Conservation (phyloP, 2,888 invertebrate genomes). For the Polydrusus pterygomalis region DNA sequence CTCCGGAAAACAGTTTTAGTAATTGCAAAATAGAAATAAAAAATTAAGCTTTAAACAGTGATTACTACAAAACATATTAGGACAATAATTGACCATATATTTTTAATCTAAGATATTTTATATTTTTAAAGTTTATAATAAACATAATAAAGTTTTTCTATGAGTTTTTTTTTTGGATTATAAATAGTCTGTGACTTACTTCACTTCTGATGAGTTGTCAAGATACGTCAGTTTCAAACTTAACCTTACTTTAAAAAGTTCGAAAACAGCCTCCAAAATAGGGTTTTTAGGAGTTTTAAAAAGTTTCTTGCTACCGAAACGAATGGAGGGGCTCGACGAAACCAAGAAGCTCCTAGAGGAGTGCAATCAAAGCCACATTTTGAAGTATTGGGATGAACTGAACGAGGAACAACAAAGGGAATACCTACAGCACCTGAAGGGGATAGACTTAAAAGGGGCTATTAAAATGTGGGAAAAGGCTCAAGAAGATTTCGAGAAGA, state of each 20-base stretch:
- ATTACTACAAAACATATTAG: too few species aligned
- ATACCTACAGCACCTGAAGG: conserved; percentile 59
- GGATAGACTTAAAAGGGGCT: conserved; percentile 65
- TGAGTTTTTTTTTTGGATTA: too few species aligned
- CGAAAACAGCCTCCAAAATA: conserved; percentile 48
- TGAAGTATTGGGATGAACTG: conserved; percentile 62
- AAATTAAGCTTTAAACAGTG: too few species aligned
- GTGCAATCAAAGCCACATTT: conserved; percentile 61
- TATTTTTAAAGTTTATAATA: too few species aligned
- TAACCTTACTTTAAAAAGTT: conserved; percentile 22
- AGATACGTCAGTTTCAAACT: conserved; percentile 11
- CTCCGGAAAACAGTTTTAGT: not conserved
- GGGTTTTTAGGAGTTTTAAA: conserved; percentile 46
- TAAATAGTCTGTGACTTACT: not conserved
- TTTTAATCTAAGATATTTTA: too few species aligned
- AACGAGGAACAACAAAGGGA: conserved; percentile 57
- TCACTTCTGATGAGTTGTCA: conserved; percentile 38
- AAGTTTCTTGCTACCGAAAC: conserved; percentile 42
- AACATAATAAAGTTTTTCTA: too few species aligned
- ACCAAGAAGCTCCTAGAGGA: conserved; percentile 57
- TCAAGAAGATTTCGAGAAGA: conserved; percentile 36
- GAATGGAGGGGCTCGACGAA: conserved; percentile 58
- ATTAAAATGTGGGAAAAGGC: conserved; percentile 63
- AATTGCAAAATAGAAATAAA: too few species aligned
- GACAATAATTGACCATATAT: too few species aligned